Base-by-base conservation (phyloP, 2,888 invertebrate genomes). In the Tinea semifulvella region DNA sequence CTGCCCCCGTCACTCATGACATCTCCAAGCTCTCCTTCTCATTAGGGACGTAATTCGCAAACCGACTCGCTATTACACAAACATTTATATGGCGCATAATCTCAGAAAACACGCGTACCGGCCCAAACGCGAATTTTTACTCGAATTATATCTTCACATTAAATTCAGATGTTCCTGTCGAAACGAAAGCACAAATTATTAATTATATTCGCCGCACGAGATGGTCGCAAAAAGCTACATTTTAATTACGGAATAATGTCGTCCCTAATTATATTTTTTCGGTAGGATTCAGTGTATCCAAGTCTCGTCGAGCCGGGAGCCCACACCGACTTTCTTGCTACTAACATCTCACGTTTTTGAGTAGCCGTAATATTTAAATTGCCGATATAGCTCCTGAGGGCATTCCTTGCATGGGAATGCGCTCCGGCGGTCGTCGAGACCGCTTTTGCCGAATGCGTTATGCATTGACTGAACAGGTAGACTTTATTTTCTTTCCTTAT, bases 331-430 rank as follows among this genome's bases (percentile, higher is more conserved):
- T 69, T 77, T 75, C 75, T 70, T 69, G 68, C 65, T 72, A 70
- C 72, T 61, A 61, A 70, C 69, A 70, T 79, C 75, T 79, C 76
- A 79, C 77, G 77, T 77, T 79, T 77, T 79, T 76, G 71, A 74
- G 76, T 70, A 68, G 70, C 72, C 68, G 75, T 76, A 75, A 77
- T 77, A 77, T 79, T 79, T 75, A 79, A 80, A 80, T 80, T 77
- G 74, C 68, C 66, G 68, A 63, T 75, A 76, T 77, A 68, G 68
- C 76, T 77, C 76, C 77, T 60, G 68, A 63, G 69, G 79, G 76
- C 77, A 73, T 76, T 70, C 70, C 75, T 67, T 61, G 72, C 77
- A 77, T 77, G 80, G 75, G 79, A 80, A 79, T 79, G 75, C 63
- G 62, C 66, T 64, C 60, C 66, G 71, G 69, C 74, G 73, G 66